Evolutionary conservation across 2,888 invertebrate genomes (phyloP), one percentile per base, ranked within the genome.

Genomic region (Ganaspis brasiliensis): DNA sequence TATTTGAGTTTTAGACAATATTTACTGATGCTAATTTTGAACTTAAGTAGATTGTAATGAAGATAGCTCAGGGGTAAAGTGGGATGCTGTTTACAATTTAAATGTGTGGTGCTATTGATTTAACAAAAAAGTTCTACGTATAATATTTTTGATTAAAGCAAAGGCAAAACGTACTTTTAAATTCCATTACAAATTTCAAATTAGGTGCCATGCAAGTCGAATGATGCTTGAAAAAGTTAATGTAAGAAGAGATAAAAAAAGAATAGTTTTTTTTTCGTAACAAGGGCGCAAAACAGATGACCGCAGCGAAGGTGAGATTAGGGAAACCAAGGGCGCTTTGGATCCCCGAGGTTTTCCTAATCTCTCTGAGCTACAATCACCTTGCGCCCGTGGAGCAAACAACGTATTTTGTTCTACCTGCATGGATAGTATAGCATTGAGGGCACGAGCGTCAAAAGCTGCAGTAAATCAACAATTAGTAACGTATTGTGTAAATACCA

Each of bases 121-220:
- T 52, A 52, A 52, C 52, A 52, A 52, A 52, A 52, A 52, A 16
- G 16, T 52, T 52, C 9, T 52, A 52, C 6, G 16, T 52, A 52
- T 52, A 52, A 52, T 52, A 9, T 52, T 52, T 52, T 52, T 16
- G 6, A 19, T 52, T 52, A 52, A 52, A 31, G 16, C 52, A 52
- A 52, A 19, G 52, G 52, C 52, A 52, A 52, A 52, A 37, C 35
- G 35, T 10, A 35, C 14, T 14, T 19, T 37, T n/a, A 63, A 37
- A 40, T 21, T 19, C 56, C 5, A 21, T 37, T 14, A 63, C 14
- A 63, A 40, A 45, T 67, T 45, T 67, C 40, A 24, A 67, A 45
- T 67, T n/a, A 37, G 37, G 40, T 67, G 67, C 37, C 63, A 63
- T 63, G 63, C 63, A 63, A 37, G 12, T 21, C 31, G 19, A 35